Base-by-base conservation (phyloP, 2,113 vertebrate genomes). In the Amphiprion percula region DNA sequence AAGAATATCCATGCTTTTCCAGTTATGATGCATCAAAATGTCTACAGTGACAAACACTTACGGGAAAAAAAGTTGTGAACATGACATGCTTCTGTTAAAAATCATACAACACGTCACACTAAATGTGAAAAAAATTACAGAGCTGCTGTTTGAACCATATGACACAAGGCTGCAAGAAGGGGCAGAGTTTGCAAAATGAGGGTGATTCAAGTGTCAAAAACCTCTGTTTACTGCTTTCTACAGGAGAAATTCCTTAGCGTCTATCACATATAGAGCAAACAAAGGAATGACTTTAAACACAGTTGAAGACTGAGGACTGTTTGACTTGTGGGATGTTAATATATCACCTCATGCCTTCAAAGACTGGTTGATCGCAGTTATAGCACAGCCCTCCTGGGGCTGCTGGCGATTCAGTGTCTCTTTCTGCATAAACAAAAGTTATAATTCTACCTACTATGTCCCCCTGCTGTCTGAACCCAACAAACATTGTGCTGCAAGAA, bases 361-460 rank as follows among this genome's bases (percentile, higher is more conserved):
- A 47, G 14, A 77, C 26, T 64, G 30, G 63, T 68, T 9, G 12
- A 68, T 44, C 23, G 52, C 49, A 33, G n/a, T 59, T 68, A 14
- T 28, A 66, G 58, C 12, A 14, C 61, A 74, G 26, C 44, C 16
- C 67, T 65, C 47, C 44, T 5, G 1, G 37, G 19, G 56, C 24
- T 63, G 16, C 5, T 12, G 5, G 14, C 54, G 21, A 66, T 62
- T 77, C 37, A 68, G 19, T 73, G 71, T 59, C 15, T 50, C 28
- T 19, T 59, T 19, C 26, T 21, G 68, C 50, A 19, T n/a, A 69
- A 82, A 77, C 56, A 77, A n/a, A 24, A 64, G 60, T 21, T 69
- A 15, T 47, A n/a, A 7, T 58, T 68, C 52, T 74, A 4, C 23
- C 63, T 61, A 49, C 12, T 62, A 60, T 12, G 30, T 24, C 10